Evolutionary conservation across 2,888 invertebrate species (phyloP).

Genomic region (Macrophya alboannulata): DNA sequence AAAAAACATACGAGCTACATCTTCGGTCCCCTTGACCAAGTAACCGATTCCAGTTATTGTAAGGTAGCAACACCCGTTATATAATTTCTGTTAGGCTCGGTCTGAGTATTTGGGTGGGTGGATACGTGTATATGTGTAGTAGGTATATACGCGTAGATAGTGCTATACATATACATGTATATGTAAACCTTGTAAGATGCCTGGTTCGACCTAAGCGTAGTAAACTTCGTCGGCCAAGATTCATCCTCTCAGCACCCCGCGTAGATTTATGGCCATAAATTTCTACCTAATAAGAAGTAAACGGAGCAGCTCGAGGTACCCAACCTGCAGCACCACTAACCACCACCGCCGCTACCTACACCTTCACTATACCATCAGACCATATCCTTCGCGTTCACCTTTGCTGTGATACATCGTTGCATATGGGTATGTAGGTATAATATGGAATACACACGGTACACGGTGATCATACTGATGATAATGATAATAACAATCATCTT

Average conservation of each 20-base stretch:
- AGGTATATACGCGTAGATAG: not conserved
- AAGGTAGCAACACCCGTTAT: constrained; percentile 36
- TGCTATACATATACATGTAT: not conserved
- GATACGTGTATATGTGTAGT: not conserved
- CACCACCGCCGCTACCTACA: constrained; percentile 33
- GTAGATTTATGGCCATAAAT: constrained; percentile 74
- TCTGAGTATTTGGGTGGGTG: constrained; percentile 31
- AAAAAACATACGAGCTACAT: not conserved
- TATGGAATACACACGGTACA: not conserved
- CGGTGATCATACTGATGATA: constrained; percentile 44
- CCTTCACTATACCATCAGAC: constrained; percentile 28
- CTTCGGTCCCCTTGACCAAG: not conserved
- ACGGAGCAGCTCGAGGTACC: constrained; percentile 55
- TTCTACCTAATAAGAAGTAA: constrained; percentile 68
- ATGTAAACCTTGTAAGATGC: constrained; percentile 45
- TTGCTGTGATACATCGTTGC: constrained; percentile 5
- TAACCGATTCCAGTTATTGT: not conserved
- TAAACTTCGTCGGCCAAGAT: constrained; percentile 71
- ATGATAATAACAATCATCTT: constrained; percentile 46
- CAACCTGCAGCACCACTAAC: constrained; percentile 34
- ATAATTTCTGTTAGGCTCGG: constrained; percentile 4
- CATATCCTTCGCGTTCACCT: constrained; percentile 16
- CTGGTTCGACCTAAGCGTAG: constrained; percentile 57
- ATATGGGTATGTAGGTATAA: not conserved
- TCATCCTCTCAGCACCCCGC: constrained; percentile 71